Percentiles rank a stretch among this genome's conserved stretches.
Conservation (phyloP, 2,113 vertebrate genomes). For the Phyllostomus discolor region DNA sequence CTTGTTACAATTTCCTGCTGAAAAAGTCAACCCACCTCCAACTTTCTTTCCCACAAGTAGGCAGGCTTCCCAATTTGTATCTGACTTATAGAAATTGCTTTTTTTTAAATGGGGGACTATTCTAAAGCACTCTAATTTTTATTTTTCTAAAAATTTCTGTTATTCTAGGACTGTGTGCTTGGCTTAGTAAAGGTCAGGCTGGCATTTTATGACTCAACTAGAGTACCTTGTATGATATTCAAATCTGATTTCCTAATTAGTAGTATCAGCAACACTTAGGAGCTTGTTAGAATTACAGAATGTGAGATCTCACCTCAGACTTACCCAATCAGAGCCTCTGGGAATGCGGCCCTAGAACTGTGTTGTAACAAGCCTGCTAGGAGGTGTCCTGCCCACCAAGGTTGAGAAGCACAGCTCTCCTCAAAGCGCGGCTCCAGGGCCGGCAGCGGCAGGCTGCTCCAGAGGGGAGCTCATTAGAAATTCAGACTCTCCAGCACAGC, state of each 20-base stretch:
- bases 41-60: neutral
- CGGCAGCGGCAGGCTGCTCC: neutral
- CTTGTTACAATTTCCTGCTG: neutral
- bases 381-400: rapidly evolving
- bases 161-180: neutral
- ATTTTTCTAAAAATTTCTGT: neutral
- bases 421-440: neutral
- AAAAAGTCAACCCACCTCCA: neutral
- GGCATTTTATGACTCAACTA: neutral
- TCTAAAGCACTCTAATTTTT: neutral
- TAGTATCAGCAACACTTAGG: neutral
- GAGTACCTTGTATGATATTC: neutral
- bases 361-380: neutral
- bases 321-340: neutral
- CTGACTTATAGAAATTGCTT: neutral
- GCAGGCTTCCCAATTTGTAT: constrained; percentile 10
- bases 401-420: neutral
- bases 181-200: neutral
- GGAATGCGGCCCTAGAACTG: neutral
- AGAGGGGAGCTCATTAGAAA: neutral
- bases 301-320: neutral
- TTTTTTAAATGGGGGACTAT: neutral
- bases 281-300: neutral
- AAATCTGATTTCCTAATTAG: neutral
- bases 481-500: neutral